Evolutionary conservation across 2,888 invertebrate genomes (phyloP).

Genomic region (Steinernema hermaphroditum): DNA sequence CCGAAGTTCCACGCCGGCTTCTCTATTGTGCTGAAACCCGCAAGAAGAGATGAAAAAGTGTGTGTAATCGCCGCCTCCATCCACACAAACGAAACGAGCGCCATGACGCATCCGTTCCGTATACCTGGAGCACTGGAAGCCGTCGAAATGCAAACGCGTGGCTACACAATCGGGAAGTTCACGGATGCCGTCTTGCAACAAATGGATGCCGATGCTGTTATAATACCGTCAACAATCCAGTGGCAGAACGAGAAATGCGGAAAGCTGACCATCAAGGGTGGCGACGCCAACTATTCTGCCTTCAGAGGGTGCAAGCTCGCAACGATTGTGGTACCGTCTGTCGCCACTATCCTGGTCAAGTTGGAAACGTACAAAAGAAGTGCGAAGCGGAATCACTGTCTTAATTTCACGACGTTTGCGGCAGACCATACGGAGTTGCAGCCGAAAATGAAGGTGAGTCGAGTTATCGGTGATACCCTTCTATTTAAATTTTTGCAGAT

Average conservation of each 20-base stretch:
- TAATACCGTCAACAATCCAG: not conserved
- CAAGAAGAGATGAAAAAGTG: conserved; percentile 2
- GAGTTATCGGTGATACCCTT: too few species aligned
- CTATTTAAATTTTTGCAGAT: not conserved
- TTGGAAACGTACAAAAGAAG: conserved; percentile 1
- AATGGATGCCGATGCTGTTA: conserved; percentile 6
- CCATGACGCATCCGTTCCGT: not conserved
- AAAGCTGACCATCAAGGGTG: conserved; percentile 8
- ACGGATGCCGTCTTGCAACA: conserved; percentile 21
- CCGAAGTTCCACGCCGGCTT: not conserved
- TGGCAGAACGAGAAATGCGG: conserved; percentile 3
- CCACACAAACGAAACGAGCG: not conserved
- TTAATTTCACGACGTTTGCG: not conserved
- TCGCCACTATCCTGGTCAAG: not conserved
- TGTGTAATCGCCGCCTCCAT: not conserved
- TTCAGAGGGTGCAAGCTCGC: not conserved
- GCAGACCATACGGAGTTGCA: not conserved
- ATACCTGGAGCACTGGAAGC: not conserved
- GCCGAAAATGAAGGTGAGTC: not conserved
- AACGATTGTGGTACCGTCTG: not conserved
- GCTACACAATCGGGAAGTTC: not conserved
- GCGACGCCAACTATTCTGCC: not conserved
- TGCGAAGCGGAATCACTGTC: not conserved
- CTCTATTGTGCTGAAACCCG: not conserved
- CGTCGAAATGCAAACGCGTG: not conserved